These are phyloP conservation scores for Centropristis striata DNA, from an alignment of 2,113 vertebrate genomes.

Conservation along the genomic window DNA sequence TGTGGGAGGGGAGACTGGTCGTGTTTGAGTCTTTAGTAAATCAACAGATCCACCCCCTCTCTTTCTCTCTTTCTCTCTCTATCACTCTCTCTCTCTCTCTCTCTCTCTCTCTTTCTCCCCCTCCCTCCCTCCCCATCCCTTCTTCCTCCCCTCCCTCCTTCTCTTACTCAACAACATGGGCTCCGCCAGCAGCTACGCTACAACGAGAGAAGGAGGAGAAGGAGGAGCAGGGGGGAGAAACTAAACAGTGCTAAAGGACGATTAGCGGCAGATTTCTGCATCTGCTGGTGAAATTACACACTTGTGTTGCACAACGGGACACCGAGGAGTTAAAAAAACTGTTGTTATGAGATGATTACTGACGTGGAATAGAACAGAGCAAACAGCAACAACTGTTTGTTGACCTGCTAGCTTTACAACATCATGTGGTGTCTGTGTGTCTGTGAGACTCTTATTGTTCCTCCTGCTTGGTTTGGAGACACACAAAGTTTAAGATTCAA, in stretches of 20 bases:
- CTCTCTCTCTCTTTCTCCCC: constrained; percentile 27
- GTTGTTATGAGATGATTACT: not conserved
- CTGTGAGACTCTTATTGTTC: not conserved
- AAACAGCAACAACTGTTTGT: constrained; percentile 4
- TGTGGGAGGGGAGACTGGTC: constrained; percentile 75
- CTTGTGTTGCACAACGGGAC: constrained; percentile 31
- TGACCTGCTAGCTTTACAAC: constrained; percentile 1
- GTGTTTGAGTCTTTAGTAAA: constrained; percentile 81
- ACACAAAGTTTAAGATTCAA: not conserved
- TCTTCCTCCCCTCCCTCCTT: constrained; percentile 46
- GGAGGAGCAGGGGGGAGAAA: constrained; percentile 27
- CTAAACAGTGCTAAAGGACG: constrained; percentile 28
- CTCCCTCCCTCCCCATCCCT: constrained; percentile 21
- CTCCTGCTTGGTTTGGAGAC: not conserved
- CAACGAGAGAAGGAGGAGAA: constrained; percentile 37
- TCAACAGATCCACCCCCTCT: constrained; percentile 78
- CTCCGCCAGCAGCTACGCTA: constrained; percentile 47
- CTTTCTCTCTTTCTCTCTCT: constrained; percentile 17
- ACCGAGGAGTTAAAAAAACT: not conserved
- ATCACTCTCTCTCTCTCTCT: not conserved
- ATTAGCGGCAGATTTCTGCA: constrained; percentile 35
- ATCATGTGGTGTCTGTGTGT: not conserved
- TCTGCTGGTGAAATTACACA: constrained; percentile 42
- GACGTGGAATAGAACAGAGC: constrained; percentile 10
- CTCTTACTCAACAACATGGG: constrained; percentile 66